Conservation (phyloP, 1,140 invertebrate species). For the Panonychus citri region DNA sequence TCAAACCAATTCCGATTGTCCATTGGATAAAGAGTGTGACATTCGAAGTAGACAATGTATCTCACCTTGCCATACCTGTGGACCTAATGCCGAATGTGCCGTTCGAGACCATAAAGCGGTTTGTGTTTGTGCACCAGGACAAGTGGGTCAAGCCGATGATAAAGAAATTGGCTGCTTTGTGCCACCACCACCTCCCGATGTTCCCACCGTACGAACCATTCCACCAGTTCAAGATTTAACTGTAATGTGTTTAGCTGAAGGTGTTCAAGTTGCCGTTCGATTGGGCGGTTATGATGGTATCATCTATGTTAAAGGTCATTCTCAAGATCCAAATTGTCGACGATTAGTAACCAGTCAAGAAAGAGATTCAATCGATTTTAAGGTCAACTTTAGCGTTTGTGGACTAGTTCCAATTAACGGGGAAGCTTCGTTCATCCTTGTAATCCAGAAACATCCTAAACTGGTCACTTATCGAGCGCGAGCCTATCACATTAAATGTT, state of each 20-base stretch:
- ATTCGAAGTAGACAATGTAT: constrained; percentile 17
- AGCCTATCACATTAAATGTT: constrained; percentile 80
- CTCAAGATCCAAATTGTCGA: constrained; percentile 68
- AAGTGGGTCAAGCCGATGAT: constrained; percentile 35
- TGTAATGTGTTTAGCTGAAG: constrained; percentile 69
- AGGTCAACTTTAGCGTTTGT: constrained; percentile 70
- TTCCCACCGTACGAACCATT: constrained; percentile 36
- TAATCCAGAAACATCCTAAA: constrained; percentile 85
- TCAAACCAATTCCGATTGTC: constrained; percentile 44
- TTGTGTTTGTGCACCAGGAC: constrained; percentile 47
- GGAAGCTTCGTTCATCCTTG: constrained; percentile 67
- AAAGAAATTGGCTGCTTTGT: constrained; percentile 36
- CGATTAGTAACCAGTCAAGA: constrained; percentile 44
- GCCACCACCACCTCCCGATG: constrained; percentile 13
- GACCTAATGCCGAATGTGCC: constrained; percentile 49
- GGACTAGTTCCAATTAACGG: constrained; percentile 74
- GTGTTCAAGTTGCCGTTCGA: constrained; percentile 61
- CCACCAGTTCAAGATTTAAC: constrained; percentile 61
- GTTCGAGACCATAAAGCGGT: constrained; percentile 46
- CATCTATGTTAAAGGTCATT: constrained; percentile 77
- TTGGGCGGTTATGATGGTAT: constrained; percentile 65
- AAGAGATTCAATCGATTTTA: constrained; percentile 50
- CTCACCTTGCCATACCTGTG: neutral
- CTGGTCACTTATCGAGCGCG: constrained; percentile 79
- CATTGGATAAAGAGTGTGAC: constrained; percentile 47